Conservation (phyloP, 2,113 vertebrate species). For the Paraplagusia blochii region DNA sequence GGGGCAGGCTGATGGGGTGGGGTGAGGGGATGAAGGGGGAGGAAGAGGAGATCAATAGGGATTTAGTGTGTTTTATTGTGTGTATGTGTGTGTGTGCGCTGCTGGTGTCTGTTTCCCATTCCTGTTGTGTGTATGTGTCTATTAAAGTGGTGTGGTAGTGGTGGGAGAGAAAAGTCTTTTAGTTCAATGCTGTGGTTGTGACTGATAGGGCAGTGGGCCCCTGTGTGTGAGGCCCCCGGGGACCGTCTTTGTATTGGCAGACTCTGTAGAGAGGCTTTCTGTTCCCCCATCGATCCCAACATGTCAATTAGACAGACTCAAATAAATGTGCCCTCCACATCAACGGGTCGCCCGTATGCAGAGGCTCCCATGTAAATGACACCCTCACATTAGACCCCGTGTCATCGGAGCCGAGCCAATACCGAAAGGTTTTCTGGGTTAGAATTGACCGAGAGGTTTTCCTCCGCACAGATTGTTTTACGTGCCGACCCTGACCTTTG, state of each 20-base stretch:
- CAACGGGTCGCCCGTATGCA: slow-evolving; percentile 37
- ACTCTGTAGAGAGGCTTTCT: slow-evolving; percentile 66
- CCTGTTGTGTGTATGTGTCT: slow-evolving; percentile 31
- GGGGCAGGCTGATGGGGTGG: no score
- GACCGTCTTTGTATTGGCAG: slow-evolving; percentile 65
- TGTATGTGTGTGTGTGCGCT: slow-evolving; percentile 35
- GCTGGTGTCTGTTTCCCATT: slow-evolving; percentile 42
- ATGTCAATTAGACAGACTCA: slow-evolving; percentile 74
- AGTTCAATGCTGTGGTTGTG: slow-evolving; percentile 60
- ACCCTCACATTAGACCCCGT: slow-evolving; percentile 50
- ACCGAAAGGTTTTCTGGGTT: slow-evolving; percentile 44
- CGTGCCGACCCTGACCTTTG: slow-evolving; percentile 53
- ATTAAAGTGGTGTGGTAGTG: slow-evolving; percentile 41
- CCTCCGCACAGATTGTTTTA: slow-evolving; percentile 67
- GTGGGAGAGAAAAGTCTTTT: slow-evolving; percentile 45
- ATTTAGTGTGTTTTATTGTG: slow-evolving; percentile 66
- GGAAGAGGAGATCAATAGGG: slow-evolving; percentile 70
- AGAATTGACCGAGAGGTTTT: slow-evolving; percentile 57
- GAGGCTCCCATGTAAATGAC: slow-evolving; percentile 59
- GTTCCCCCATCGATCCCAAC: slow-evolving; percentile 69
- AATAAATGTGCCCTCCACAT: slow-evolving; percentile 71
- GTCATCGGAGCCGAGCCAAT: slow-evolving; percentile 51
- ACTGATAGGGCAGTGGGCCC: slow-evolving; percentile 66
- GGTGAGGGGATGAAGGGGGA: slow-evolving; percentile 20
- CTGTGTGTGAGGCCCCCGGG: slow-evolving; percentile 50